Base-by-base conservation (phyloP, 2,797 vertebrate genomes). In the Myripristis jacobus region DNA sequence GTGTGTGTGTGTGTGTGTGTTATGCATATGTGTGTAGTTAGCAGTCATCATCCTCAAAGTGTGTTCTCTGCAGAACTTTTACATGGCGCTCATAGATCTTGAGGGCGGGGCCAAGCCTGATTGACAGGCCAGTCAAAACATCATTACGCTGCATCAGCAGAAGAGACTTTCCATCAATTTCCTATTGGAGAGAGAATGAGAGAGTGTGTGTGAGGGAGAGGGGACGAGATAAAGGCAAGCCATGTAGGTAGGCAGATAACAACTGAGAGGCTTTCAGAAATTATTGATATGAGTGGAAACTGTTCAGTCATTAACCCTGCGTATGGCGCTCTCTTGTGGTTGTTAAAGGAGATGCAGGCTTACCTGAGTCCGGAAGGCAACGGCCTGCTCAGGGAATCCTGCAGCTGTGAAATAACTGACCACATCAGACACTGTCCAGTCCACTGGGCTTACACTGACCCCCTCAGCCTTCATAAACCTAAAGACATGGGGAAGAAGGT, bases 71-170 rank as follows among this genome's bases (percentile, higher is more conserved):
- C 59, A 96, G 91, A 78, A 94, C 94, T 87, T 96, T 96, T 51
- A 96, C 92, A 48, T 96, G 95, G 16, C 93, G 94, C 91, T 96
- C 95, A 11, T 96, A 96, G 85, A 96, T 96, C 89, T 96, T 96
- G 80, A 96, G 94, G 53, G 95, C 95, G 1, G 95, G 95, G 56
- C 95, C 95, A 1, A 96, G 92, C 62, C 94, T 94, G 91, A 96
- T 96, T 22, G 95, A 95, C 56, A 96, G 91, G 61, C 95, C 95
- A 0, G 95, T 96, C 75, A 96, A 84, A 70, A 96, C 95, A 6
- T 96, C 95, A 0, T 93, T 94, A 21, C 95, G 94, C 61, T 95
- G 95, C 95, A 96, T 96, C 69, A 96, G 94, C 83, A 96, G 92
- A 58, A 96, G 89, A 50, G 95, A 96, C 87, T 95, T 96, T 60